Base-by-base conservation (phyloP, 2,888 invertebrate genomes). In the Caenorhabditis plicata region DNA sequence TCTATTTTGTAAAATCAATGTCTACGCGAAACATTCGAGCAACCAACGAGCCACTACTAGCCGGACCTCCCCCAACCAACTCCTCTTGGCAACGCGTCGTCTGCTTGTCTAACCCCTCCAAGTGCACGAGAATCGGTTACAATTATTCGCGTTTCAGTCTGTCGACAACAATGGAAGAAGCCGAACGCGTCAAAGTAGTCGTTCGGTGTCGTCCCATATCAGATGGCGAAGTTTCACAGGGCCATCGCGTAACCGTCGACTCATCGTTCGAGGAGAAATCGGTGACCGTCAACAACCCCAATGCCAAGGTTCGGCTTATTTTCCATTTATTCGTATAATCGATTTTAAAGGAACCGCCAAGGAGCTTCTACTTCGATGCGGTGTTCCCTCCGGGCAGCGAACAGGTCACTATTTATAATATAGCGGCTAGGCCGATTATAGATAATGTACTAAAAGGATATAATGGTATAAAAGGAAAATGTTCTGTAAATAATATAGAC, bases 381-480 rank as follows among this genome's bases (percentile, higher is more conserved):
- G 92, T 94, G 26, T 98, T 95, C 82, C 90, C 89, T 43, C 87
- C 87, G 17, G 87, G 88, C 70, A 90, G 92, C 0, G 88, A 88
- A 56, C 85, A 81, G 46, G 86, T 92, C 82, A 94, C 95, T 83
- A 87, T 99, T 46, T 98, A 98, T 84, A 90, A 95, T 73, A 88
- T 92, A 80, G 91, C 94, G 0, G 96, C 96, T 0, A 87, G 92
- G 45, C 95, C 95, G 0, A 93, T 99, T 68, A 92, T 98, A 4
- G 92, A 95, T 66, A 92, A 93, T 83, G 94, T 95, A 2, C 85
- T 98, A 8, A 89, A 85, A 68, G 95, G 96, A 0, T 98, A 94
- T 84, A 98, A 98, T 85, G 96, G 95, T 64, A 90, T 89, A 50
- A n/a, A n/a, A n/a, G n/a, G n/a, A n/a, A n/a, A n/a, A n/a, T n/a